Evolutionary conservation across 2,797 vertebrate species (phyloP).

Genomic region (Delichon dasypus): DNA sequence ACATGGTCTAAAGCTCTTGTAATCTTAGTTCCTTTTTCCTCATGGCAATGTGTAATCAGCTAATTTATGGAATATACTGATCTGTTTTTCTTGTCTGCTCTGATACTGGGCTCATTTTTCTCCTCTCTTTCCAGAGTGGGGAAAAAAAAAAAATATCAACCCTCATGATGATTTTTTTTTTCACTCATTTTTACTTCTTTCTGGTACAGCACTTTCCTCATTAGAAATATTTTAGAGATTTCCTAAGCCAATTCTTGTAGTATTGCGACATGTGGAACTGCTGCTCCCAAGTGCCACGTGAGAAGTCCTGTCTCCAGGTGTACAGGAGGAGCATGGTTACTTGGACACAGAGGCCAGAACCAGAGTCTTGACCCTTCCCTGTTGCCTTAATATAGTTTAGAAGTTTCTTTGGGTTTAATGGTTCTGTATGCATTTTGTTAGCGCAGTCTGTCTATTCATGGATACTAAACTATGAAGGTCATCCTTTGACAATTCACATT

Average conservation of each 20-base stretch:
- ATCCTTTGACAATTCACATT: neutral
- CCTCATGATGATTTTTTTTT: rapidly evolving
- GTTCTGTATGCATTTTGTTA: neutral
- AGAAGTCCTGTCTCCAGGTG: neutral
- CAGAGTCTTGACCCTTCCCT: neutral
- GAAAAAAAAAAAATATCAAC: neutral
- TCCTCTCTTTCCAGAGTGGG: too few species aligned
- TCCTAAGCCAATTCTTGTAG: neutral
- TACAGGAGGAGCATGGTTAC: neutral
- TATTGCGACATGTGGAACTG: neutral
- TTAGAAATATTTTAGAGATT: neutral
- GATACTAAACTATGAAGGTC: neutral
- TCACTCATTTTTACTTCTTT: neutral
- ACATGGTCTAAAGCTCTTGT: neutral
- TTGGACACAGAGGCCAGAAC: neutral
- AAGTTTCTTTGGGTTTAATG: neutral
- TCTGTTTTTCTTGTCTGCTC: neutral
- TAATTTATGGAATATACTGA: neutral
- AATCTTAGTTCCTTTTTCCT: neutral
- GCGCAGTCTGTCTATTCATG: neutral
- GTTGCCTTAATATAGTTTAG: neutral
- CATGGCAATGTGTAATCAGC: neutral
- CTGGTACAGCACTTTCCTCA: neutral
- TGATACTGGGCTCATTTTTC: neutral
- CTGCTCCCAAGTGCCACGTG: rapidly evolving